Evolutionary conservation across 1,140 invertebrate genomes (phyloP).

Genomic region (Pseudachorutes palmiensis): DNA sequence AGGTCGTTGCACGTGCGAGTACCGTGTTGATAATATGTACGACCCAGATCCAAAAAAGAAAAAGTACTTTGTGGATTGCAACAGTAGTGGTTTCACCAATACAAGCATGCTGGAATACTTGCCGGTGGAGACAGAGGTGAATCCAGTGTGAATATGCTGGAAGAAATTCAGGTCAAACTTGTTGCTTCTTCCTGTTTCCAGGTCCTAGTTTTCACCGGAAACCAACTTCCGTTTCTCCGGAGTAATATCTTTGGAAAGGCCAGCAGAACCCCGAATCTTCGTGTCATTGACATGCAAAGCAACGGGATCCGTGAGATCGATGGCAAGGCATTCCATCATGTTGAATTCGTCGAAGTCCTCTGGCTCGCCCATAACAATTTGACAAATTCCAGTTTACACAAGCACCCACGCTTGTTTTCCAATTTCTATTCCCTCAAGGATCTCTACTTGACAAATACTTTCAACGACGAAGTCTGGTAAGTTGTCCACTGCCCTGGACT

Average conservation of each 20-base stretch:
- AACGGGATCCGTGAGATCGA: constrained; percentile 65
- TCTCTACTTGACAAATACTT: constrained; percentile 66
- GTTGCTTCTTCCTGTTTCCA: constrained; percentile 39
- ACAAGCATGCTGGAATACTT: constrained; percentile 53
- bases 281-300: constrained; percentile 65
- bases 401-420: constrained; percentile 66
- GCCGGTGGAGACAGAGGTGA: constrained; percentile 56
- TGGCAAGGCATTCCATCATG: constrained; percentile 68
- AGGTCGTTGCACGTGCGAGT: constrained; percentile 40
- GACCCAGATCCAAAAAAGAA: constrained; percentile 35
- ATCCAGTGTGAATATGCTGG: constrained; percentile 8
- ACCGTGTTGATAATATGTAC: constrained; percentile 44
- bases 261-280: constrained; percentile 50
- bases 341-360: constrained; percentile 59
- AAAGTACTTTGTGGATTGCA: constrained; percentile 63
- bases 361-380: constrained; percentile 67
- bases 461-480: constrained; percentile 57
- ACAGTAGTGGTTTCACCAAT: constrained; percentile 53
- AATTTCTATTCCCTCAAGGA: constrained; percentile 65
- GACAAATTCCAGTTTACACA: constrained; percentile 45
- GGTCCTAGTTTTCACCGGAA: constrained; percentile 66
- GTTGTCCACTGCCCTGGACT: no score
- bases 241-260: constrained; percentile 65
- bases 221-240: constrained; percentile 55
- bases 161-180: constrained; percentile 17